Conservation (phyloP, 2,888 invertebrate genomes). For the Polydrusus tereticollis region DNA sequence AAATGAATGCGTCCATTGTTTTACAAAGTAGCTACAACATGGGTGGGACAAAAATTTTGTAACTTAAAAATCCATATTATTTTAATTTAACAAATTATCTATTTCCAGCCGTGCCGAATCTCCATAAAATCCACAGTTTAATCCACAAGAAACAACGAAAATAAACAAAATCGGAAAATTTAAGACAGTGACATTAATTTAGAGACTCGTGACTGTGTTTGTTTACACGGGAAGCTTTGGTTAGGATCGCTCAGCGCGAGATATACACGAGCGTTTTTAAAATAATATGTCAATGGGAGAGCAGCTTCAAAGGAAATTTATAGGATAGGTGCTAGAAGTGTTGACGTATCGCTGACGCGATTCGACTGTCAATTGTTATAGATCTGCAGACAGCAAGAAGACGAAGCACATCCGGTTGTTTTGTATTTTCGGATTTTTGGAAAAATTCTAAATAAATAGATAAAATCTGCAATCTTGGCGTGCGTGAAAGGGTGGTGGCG, state of each 20-base stretch:
- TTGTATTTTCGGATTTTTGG: no score
- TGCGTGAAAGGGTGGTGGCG: no score
- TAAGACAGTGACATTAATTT: conserved; percentile 24
- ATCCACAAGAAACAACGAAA: conserved; percentile 15
- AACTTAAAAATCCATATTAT: no score
- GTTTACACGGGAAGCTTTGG: conserved; percentile 42
- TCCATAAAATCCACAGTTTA: background rate
- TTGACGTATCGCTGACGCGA: background rate
- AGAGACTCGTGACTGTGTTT: conserved; percentile 20
- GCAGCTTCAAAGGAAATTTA: background rate
- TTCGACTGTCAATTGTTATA: background rate
- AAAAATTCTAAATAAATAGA: no score
- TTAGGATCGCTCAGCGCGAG: conserved; percentile 20
- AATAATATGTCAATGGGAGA: conserved; percentile 12
- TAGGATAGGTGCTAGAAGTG: background rate
- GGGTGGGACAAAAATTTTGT: no score
- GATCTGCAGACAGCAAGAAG: background rate
- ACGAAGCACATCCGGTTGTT: no score
- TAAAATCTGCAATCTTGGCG: no score
- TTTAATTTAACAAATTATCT: no score
- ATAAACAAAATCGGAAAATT: conserved; percentile 19
- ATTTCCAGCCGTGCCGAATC: conserved; percentile 15
- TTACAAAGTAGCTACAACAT: no score
- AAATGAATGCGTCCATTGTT: no score
- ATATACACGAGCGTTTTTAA: no score